Conservation (phyloP, 2,888 invertebrate species). For the Pyrocoelia pectoralis region DNA sequence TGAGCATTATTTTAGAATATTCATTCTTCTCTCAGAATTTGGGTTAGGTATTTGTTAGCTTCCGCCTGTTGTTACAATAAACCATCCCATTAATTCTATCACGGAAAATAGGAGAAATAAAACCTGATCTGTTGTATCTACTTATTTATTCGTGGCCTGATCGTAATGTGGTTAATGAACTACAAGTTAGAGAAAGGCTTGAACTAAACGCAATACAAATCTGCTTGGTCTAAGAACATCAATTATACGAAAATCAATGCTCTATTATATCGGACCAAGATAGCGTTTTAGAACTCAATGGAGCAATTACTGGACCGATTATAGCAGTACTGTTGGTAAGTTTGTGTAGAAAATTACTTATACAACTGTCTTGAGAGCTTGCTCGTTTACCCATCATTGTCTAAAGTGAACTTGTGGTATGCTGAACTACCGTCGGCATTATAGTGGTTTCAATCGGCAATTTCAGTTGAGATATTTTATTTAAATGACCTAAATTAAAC, state of each 20-base stretch:
- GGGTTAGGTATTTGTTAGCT: too few relatives aligned
- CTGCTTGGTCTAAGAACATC: constrained; percentile 58
- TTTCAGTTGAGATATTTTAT: neutral
- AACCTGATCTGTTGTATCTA: neutral
- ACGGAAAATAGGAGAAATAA: too few relatives aligned
- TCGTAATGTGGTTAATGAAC: constrained; percentile 53
- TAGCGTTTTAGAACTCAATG: constrained; percentile 56
- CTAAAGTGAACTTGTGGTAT: constrained; percentile 43
- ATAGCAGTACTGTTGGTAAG: constrained; percentile 46
- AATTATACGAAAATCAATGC: constrained; percentile 59
- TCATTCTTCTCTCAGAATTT: too few relatives aligned
- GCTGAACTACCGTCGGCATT: constrained; percentile 30
- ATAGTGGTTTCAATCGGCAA: constrained; percentile 4
- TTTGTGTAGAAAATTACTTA: constrained; percentile 54
- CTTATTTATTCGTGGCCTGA: constrained; percentile 23
- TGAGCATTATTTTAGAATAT: neutral
- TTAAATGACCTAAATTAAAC: neutral
- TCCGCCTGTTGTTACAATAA: too few relatives aligned
- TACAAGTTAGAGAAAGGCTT: constrained; percentile 50
- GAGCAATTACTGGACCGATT: constrained; percentile 57
- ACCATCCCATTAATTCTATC: too few relatives aligned
- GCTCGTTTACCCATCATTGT: constrained; percentile 57
- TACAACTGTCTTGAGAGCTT: constrained; percentile 53
- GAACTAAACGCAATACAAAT: constrained; percentile 59
- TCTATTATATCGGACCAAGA: constrained; percentile 57